These are phyloP conservation scores for Trichonephila clavipes DNA, from an alignment of 1,140 invertebrate genomes.

Conservation along the genomic window DNA sequence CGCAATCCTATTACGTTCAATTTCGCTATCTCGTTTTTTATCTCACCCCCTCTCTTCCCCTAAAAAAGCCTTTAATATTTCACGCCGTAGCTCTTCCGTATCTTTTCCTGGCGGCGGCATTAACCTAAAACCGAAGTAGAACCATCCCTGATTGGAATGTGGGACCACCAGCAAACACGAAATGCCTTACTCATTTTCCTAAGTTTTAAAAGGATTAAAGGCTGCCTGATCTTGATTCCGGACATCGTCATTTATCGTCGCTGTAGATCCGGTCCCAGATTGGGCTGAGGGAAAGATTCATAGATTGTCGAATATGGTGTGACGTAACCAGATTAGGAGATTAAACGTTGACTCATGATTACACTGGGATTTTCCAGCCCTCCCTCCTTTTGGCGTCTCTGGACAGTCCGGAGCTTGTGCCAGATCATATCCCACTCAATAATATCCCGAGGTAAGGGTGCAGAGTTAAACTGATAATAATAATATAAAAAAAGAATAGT, in stretches of 20 bases:
- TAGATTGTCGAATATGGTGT: conserved; percentile 16
- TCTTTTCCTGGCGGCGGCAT: not conserved
- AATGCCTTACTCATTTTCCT: conserved; percentile 7
- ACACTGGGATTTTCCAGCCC: not conserved
- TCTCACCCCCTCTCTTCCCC: not conserved
- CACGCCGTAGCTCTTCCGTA: not conserved
- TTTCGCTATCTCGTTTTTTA: conserved; percentile 10
- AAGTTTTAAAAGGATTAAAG: conserved; percentile 62
- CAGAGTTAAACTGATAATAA: not conserved
- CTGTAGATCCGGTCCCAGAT: not conserved
- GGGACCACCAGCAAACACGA: conserved; percentile 32
- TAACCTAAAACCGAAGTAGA: not conserved
- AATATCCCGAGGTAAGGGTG: not conserved
- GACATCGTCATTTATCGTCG: conserved; percentile 59
- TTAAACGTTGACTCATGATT: conserved; percentile 66
- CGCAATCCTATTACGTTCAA: conserved; percentile 23
- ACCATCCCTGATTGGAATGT: conserved; percentile 35
- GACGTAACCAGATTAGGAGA: conserved; percentile 69
- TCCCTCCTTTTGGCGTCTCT: not conserved
- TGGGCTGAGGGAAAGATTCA: not conserved
- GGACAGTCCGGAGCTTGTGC: conserved; percentile 10
- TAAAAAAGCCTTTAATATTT: not conserved
- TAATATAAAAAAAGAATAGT: not conserved
- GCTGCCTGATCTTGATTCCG: conserved; percentile 16
- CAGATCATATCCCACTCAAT: conserved; percentile 26